These are phyloP conservation scores for Parasteatoda lunata DNA, from an alignment of 2,888 invertebrate genomes.

Conservation along the genomic window DNA sequence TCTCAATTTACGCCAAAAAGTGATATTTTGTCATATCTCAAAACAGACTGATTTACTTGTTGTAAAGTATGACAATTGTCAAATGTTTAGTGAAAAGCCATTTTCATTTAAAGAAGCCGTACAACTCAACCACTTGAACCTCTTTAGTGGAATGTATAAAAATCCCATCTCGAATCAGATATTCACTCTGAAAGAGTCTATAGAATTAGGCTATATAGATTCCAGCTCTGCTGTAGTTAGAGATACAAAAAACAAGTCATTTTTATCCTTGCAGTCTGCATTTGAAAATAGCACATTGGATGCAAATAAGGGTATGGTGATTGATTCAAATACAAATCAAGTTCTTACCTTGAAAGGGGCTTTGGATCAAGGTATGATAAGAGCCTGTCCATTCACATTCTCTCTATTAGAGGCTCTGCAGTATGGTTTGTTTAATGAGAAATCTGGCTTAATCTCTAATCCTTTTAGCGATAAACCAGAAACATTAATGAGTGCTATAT, in stretches of 20 bases:
- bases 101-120: slow-evolving; percentile 86
- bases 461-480: slow-evolving; percentile 84
- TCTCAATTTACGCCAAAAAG: slow-evolving; percentile 83
- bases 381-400: slow-evolving; percentile 84
- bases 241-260: slow-evolving; percentile 73
- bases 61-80: slow-evolving; percentile 84
- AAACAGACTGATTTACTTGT: slow-evolving; percentile 81
- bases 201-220: slow-evolving; percentile 83
- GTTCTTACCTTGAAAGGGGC: slow-evolving; percentile 71
- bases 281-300: slow-evolving; percentile 75
- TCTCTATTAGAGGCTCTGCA: slow-evolving; percentile 86
- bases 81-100: slow-evolving; percentile 84
- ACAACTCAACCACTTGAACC: slow-evolving; percentile 83
- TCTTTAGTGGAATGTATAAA: slow-evolving; percentile 81
- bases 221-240: slow-evolving; percentile 82
- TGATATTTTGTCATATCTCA: slow-evolving; percentile 82
- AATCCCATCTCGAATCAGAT: slow-evolving; percentile 84
- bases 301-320: slow-evolving; percentile 70
- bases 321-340: slow-evolving; percentile 72
- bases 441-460: slow-evolving; percentile 85
- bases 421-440: slow-evolving; percentile 88
- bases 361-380: slow-evolving; percentile 72
- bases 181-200: slow-evolving; percentile 74
- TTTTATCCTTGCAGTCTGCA: slow-evolving; percentile 75
- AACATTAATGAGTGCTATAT: slow-evolving; percentile 85